Base-by-base conservation (phyloP, 1,140 invertebrate species). In the Berghia stephanieae region DNA sequence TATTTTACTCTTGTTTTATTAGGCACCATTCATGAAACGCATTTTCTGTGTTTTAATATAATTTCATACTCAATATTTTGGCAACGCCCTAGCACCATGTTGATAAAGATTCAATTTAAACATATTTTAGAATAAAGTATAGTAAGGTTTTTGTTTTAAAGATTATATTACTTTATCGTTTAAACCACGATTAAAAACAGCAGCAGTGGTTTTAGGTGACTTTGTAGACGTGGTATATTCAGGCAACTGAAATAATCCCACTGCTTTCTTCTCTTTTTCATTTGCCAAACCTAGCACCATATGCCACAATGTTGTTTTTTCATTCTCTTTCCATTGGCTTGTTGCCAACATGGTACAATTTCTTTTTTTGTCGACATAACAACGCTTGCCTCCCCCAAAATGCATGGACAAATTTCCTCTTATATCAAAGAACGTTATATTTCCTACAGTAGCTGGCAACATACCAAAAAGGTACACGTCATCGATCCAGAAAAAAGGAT, bases 391-490 rank as follows among this genome's bases (percentile, higher is more conserved):
- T 5, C 40, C 31, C 10, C 78, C 43, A 34, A 78, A 46, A 24
- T 78, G 72, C 31, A 84, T 38, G 2, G 78, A 82, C 52, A 85
- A 34, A 77, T 79, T 80, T 2, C 13, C 13, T n/a, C 52, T 21
- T 36, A 85, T 79, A 44, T 78, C 31, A 27, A 81, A 63, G 60
- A 78, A 72, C 5, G 18, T 80, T 4, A 82, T 79, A 18, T 63
- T 46, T 2, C 79, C 80, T 8, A 84, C 79, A 36, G 79, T 81
- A 8, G 74, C 57, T 10, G 83, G 81, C 43, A 90, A 73, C 49
- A 89, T 44, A 10, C 89, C 89, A 42, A 84, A 89, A n/a, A 89
- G 78, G 76, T 89, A 90, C 4, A 88, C 86, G 78, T 90, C 89
- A 68, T 90, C 89, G 42, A 90, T 82, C 87, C 88, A 90, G 78